Conservation (phyloP, 2,797 vertebrate species). For the Odontamblyopus rebecca region DNA sequence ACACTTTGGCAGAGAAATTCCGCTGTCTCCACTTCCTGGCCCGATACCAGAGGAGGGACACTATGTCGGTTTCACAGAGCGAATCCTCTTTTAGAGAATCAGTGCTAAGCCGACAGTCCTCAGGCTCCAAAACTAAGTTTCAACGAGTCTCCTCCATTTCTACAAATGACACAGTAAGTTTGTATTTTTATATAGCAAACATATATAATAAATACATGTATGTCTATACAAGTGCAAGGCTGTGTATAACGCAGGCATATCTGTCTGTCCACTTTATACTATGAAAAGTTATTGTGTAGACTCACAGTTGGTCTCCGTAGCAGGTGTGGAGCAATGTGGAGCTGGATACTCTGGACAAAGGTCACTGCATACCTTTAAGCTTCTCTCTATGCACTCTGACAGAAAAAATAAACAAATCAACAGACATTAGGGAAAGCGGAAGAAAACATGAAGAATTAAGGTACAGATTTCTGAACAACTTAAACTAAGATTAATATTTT, state of each 20-base stretch:
- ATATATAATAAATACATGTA: no score
- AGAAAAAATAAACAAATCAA: slow-evolving; percentile 44
- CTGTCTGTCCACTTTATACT: no score
- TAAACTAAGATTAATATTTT: no score
- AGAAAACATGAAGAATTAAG: slow-evolving; percentile 55
- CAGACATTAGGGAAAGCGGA: slow-evolving; percentile 33
- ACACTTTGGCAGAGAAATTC: slow-evolving; percentile 74
- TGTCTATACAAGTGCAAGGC: neutral
- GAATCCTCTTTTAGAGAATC: slow-evolving; percentile 70
- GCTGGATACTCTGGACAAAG: slow-evolving; percentile 62
- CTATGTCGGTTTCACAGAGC: slow-evolving; percentile 67
- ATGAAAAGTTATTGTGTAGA: no score
- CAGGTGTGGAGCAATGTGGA: slow-evolving; percentile 77
- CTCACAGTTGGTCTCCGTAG: slow-evolving; percentile 8
- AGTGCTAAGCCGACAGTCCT: slow-evolving; percentile 67
- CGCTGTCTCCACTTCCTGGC: slow-evolving; percentile 74
- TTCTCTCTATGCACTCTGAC: slow-evolving; percentile 47
- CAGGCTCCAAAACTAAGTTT: slow-evolving; percentile 66
- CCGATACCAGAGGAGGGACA: slow-evolving; percentile 52
- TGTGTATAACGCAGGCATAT: no score
- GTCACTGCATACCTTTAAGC: slow-evolving; percentile 41
- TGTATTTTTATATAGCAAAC: neutral
- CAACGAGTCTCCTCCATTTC: slow-evolving; percentile 70
- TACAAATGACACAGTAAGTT: slow-evolving; percentile 74
- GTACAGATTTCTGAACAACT: slow-evolving; percentile 13